Base-by-base conservation (phyloP, 2,888 invertebrate genomes). In the Aproaerema taeniolella region DNA sequence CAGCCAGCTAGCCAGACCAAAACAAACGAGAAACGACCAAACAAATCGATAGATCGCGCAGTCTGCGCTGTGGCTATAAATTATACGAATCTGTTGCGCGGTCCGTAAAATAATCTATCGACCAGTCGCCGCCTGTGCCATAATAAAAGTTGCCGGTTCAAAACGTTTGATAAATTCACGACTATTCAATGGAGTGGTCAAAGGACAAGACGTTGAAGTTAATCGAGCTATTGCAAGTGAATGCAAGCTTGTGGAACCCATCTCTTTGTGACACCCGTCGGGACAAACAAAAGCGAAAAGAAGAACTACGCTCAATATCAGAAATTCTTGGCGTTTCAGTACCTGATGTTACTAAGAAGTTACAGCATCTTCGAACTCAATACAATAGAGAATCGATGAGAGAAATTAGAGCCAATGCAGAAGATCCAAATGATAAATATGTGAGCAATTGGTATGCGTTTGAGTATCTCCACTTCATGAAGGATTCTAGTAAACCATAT, bases 301-400 rank as follows among this genome's bases (percentile, higher is more conserved):
- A 81, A 39, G 82, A 83, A 46, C 51, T 86, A 41, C 68, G 78
- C 1, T 61, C 61, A n/a, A 82, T 86, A 50, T 66, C 85, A 0
- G 74, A 74, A 13, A 57, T 73, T 38, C 63, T 86, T 11, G 70
- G 68, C 5, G 70, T 85, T 44, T 69, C 64, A 51, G 71, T 67
- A 14, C 74, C 81, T 2, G 89, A 89, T 48, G 73, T 86, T 15
- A 89, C 89, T 1, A 89, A 89, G 52, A 89, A 89, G 49, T 89
- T 89, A 37, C 90, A 90, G 47, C 90, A 90, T 42, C 66, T 89
- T 26, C 75, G 89, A 2, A 90, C 90, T 1, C 90, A 89, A 45
- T 89, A 90, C 49, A 90, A 90, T 52, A 80, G 90, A 4, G 90
- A 90, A 50, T 86, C 88, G 3, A 87, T 85, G 29, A 76, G 87